Percentiles rank a stretch among this genome's conserved stretches.
These are phyloP conservation scores for Drosophila pseudotakahashii DNA, from an alignment of 2,888 invertebrate genomes.

Conservation along the genomic window DNA sequence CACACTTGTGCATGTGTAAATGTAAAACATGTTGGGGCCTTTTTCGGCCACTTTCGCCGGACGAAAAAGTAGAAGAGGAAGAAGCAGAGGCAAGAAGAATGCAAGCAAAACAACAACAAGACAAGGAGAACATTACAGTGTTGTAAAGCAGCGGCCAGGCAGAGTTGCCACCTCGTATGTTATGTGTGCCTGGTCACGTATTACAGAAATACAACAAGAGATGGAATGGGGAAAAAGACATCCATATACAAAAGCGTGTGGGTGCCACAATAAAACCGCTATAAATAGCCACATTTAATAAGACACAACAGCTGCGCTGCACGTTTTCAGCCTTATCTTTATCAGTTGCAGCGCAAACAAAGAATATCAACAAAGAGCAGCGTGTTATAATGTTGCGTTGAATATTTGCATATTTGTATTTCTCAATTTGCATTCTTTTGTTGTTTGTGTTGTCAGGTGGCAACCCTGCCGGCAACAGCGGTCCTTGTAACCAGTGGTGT, in stretches of 20 bases:
- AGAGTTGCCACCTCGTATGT: slow-evolving; percentile 12
- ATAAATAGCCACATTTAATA: slow-evolving; percentile 27
- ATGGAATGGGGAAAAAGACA: background rate
- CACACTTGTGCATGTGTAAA: slow-evolving; percentile 15
- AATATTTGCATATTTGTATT: background rate
- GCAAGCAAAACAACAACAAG: slow-evolving; percentile 29
- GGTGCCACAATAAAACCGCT: slow-evolving; percentile 27
- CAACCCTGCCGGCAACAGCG: slow-evolving; percentile 27
- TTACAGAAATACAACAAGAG: background rate
- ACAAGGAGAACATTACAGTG: slow-evolving; percentile 46
- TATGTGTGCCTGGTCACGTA: slow-evolving; percentile 35
- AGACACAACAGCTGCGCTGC: slow-evolving; percentile 30
- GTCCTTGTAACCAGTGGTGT: background rate
- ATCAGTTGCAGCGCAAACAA: slow-evolving; percentile 23
- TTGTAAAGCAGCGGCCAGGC: slow-evolving; percentile 58
- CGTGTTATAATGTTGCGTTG: slow-evolving; percentile 1
- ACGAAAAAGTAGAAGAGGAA: slow-evolving; percentile 14
- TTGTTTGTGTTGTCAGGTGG: slow-evolving; percentile 27
- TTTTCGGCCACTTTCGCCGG: slow-evolving; percentile 60
- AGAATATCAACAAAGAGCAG: slow-evolving; percentile 40
- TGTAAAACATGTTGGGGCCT: slow-evolving; percentile 42
- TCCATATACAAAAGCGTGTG: slow-evolving; percentile 2
- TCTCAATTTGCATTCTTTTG: slow-evolving; percentile 26
- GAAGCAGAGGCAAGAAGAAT: background rate
- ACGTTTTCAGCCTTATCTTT: slow-evolving; percentile 32